phyloP scores from a whole-genome alignment of 2,797 vertebrate genomes.

The Arrhamphus sclerolepis region DNA sequence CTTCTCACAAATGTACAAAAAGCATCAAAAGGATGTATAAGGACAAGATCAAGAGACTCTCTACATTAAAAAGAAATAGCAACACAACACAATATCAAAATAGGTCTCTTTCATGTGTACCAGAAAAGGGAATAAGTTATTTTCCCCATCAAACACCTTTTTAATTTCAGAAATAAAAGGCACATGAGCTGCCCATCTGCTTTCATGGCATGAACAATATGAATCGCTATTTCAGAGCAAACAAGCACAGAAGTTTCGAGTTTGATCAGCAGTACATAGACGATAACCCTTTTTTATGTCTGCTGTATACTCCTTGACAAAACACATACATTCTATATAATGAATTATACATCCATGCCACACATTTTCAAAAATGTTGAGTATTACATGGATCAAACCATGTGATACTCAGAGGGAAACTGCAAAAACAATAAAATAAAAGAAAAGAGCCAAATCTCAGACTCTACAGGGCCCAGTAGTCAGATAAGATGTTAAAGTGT shows the following conservation, averaged over 20 bases:
- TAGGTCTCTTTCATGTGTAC: slow-evolving; percentile 55
- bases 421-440: no score
- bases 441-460: no score
- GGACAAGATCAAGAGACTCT: slow-evolving; percentile 62
- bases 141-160: slow-evolving; percentile 38
- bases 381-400: no score
- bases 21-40: slow-evolving; percentile 54
- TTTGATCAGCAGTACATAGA: not conserved
- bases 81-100: slow-evolving; percentile 49
- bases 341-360: not conserved
- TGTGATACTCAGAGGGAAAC: no score
- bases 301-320: no score
- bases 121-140: slow-evolving; percentile 55
- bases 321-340: not conserved
- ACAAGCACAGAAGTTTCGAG: slow-evolving; percentile 24
- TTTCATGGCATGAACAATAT: slow-evolving; percentile 25
- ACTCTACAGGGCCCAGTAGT: no score
- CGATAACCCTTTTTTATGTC: not conserved
- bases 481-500: no score
- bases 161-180: slow-evolving; percentile 48
- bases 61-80: slow-evolving; percentile 38
- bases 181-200: slow-evolving; percentile 5
- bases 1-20: slow-evolving; percentile 19
- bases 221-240: slow-evolving; percentile 31
- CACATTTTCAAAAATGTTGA: not conserved